Base-by-base conservation (phyloP, 2,113 vertebrate genomes). In the Perccottus glenii region DNA sequence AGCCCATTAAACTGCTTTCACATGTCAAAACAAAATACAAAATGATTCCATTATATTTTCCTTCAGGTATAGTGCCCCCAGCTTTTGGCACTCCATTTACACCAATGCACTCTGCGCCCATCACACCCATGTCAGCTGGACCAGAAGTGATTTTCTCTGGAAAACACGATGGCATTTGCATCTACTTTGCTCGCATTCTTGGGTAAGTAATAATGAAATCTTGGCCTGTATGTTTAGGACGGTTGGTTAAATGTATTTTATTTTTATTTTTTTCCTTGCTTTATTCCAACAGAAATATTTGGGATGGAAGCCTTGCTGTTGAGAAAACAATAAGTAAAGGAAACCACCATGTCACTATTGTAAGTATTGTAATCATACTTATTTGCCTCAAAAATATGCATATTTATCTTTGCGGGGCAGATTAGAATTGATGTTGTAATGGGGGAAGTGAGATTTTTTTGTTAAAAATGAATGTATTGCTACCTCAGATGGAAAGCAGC, bases 121-220 rank as follows among this genome's bases (percentile, higher is more conserved):
- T 96, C 66, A 81, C 93, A 0, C 90, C 94, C 14, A 78, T 96
- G 88, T 86, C 91, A 0, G 82, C 93, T 49, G 95, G 94, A 32
- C 96, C 98, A 0, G 97, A 99, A 84, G 94, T 96, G 64, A 93
- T 98, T 10, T 99, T 94, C 90, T 99, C 98, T n/a, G 97, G 97
- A 63, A 98, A 97, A 69, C 97, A 98, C 88, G 95, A 96, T 6
- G 96, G 97, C 58, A 97, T 98, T 81, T 95, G 95, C 81, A 89
- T 98, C 80, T 99, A 98, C 85, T 98, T 99, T 69, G 94, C 94
- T 60, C 94, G 98, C 38, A 96, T 99, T 80, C 92, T 99, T 52
- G 96, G 97, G 98, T 99, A 60, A 92, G 93, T 78, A 77, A 51
- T 5, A 14, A 46, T 27, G 14, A n/a, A 35, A 40, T 16, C 5